Evolutionary conservation across 2,888 invertebrate genomes (phyloP).

Genomic region (Hyposoter didymator): DNA sequence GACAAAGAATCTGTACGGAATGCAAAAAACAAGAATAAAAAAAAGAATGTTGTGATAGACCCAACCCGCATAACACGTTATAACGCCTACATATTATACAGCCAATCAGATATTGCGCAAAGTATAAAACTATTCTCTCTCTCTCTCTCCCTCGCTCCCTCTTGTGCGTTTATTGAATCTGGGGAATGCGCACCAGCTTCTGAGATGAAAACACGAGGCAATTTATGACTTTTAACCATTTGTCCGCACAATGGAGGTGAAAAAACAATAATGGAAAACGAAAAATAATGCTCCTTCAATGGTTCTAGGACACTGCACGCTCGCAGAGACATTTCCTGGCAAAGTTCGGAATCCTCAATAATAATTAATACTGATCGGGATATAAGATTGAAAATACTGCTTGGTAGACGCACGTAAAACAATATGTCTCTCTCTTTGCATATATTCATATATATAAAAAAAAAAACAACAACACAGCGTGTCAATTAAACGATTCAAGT

Average conservation of each 20-base stretch:
- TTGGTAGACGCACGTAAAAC: conserved; percentile 58
- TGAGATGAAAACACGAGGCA: conserved; percentile 6
- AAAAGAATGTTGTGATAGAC: conserved; percentile 1
- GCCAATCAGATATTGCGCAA: conserved; percentile 55
- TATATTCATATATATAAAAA: background rate
- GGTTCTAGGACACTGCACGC: conserved; percentile 18
- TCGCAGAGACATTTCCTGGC: conserved; percentile 33
- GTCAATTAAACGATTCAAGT: conserved; percentile 1
- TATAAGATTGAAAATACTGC: conserved; percentile 63
- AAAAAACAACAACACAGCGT: background rate
- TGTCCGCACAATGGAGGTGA: background rate
- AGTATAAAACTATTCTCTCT: conserved; percentile 20
- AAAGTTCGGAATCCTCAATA: conserved; percentile 59
- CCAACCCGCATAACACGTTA: conserved; percentile 45
- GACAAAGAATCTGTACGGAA: conserved; percentile 53
- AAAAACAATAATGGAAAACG: background rate
- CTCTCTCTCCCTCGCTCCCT: background rate
- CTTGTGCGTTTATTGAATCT: background rate
- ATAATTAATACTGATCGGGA: conserved; percentile 65
- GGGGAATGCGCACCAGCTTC: background rate
- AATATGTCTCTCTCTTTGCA: conserved; percentile 23
- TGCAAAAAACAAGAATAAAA: background rate
- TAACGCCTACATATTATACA: conserved; percentile 42
- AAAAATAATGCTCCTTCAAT: conserved; percentile 23
- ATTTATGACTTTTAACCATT: conserved; percentile 3